Percentiles rank a stretch among this genome's conserved stretches.
Conservation (phyloP, 1,140 invertebrate genomes). For the Hirudo medicinalis region DNA sequence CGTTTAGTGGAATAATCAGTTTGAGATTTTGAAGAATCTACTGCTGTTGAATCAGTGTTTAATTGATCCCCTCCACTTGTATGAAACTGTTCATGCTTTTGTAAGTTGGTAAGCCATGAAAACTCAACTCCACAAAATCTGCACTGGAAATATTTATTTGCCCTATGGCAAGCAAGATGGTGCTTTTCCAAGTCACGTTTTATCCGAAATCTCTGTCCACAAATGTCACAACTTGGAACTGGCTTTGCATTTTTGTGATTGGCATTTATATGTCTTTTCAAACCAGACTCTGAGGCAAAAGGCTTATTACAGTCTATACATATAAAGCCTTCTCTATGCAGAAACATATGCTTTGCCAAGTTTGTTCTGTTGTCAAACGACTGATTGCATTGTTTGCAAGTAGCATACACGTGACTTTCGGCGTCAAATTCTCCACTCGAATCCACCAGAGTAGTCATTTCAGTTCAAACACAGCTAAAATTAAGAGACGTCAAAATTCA, state of each 20-base stretch:
- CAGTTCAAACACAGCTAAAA: too few species aligned
- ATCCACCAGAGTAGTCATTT: too few species aligned
- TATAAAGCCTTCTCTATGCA: slow-evolving; percentile 10
- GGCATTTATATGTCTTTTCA: slow-evolving; percentile 13
- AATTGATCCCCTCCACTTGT: neutral
- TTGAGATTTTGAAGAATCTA: neutral
- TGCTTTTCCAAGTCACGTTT: slow-evolving; percentile 11
- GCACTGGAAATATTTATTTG: slow-evolving; percentile 11
- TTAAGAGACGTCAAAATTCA: too few species aligned
- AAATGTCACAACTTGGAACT: slow-evolving; percentile 5
- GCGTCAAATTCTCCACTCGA: too few species aligned
- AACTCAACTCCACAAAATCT: slow-evolving; percentile 14
- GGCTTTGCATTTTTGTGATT: slow-evolving; percentile 13
- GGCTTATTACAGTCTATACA: slow-evolving; percentile 14
- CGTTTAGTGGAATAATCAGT: too few species aligned
- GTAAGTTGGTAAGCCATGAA: slow-evolving; percentile 10
- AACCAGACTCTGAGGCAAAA: slow-evolving; percentile 14
- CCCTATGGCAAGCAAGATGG: slow-evolving; percentile 10
- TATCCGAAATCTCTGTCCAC: slow-evolving; percentile 1
- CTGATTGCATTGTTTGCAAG: slow-evolving; percentile 11
- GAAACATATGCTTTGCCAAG: slow-evolving; percentile 9
- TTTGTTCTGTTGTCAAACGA: slow-evolving; percentile 9
- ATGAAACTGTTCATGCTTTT: slow-evolving; percentile 13
- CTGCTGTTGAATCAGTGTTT: neutral
- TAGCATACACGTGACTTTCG: too few species aligned